These are phyloP conservation scores for Heliconius aoede DNA, from an alignment of 2,888 invertebrate genomes.

Conservation along the genomic window DNA sequence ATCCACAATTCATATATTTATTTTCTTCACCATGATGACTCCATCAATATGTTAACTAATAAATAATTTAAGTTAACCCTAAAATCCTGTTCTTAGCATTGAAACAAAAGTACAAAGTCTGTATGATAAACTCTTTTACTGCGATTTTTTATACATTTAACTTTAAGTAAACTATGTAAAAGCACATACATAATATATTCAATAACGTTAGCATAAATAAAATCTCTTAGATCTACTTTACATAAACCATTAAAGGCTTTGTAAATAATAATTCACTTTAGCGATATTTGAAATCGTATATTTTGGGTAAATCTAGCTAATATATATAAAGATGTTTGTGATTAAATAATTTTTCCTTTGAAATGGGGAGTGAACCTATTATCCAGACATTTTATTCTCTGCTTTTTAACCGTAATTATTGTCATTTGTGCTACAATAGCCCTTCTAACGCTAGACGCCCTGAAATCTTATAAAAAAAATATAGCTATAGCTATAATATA, in stretches of 20 bases:
- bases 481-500: too few species aligned
- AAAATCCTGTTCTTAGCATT: too few species aligned
- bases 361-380: too few species aligned
- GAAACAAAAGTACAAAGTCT: background rate
- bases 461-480: too few species aligned
- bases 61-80: too few species aligned
- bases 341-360: background rate
- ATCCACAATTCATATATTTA: too few species aligned
- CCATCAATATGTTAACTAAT: too few species aligned
- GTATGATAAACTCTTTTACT: background rate
- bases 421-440: too few species aligned
- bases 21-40: too few species aligned
- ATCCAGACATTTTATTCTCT: too few species aligned
- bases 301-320: background rate
- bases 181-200: background rate
- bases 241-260: conserved; percentile 15
- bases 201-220: background rate
- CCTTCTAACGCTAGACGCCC: too few species aligned
- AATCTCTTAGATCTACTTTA: background rate
- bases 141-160: background rate
- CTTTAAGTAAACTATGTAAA: background rate
- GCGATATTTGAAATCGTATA: background rate
- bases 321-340: background rate
- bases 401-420: too few species aligned
- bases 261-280: conserved; percentile 9